Evolutionary conservation across 2,888 invertebrate species (phyloP).

Genomic region (Actias luna): DNA sequence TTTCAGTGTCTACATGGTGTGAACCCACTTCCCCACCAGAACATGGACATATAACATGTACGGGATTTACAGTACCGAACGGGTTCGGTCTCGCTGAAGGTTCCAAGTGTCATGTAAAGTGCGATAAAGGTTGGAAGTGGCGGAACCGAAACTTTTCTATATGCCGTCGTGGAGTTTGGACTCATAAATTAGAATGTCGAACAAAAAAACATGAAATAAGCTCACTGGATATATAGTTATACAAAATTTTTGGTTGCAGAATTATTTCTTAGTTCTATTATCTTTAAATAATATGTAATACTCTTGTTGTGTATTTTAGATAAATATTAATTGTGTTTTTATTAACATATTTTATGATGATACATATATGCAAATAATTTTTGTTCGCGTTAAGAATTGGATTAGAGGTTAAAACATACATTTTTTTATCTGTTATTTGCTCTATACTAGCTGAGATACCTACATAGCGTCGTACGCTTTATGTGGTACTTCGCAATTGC

Average conservation of each 20-base stretch:
- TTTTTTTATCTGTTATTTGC: too few species aligned
- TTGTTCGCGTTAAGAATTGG: too few species aligned
- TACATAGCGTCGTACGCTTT: too few species aligned
- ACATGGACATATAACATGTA: slow-evolving; percentile 62
- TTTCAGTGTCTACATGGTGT: slow-evolving; percentile 60
- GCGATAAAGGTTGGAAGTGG: slow-evolving; percentile 55
- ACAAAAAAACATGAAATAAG: slow-evolving; percentile 26
- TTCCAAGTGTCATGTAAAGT: slow-evolving; percentile 60
- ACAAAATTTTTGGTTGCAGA: neutral
- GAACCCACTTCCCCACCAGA: slow-evolving; percentile 50
- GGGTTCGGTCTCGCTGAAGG: slow-evolving; percentile 55
- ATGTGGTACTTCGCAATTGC: too few species aligned
- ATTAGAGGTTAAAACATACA: too few species aligned
- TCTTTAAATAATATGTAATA: neutral
- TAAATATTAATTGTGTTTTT: neutral
- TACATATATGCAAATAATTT: too few species aligned
- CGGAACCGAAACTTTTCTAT: slow-evolving; percentile 42
- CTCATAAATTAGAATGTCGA: slow-evolving; percentile 48
- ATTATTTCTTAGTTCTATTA: neutral
- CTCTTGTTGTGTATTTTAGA: neutral
- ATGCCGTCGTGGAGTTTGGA: slow-evolving; percentile 66
- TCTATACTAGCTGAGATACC: too few species aligned
- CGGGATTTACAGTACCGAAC: slow-evolving; percentile 42
- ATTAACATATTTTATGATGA: neutral
- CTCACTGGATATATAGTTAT: neutral